Conservation (phyloP, 2,113 vertebrate genomes). For the Phodopus roborovskii region DNA sequence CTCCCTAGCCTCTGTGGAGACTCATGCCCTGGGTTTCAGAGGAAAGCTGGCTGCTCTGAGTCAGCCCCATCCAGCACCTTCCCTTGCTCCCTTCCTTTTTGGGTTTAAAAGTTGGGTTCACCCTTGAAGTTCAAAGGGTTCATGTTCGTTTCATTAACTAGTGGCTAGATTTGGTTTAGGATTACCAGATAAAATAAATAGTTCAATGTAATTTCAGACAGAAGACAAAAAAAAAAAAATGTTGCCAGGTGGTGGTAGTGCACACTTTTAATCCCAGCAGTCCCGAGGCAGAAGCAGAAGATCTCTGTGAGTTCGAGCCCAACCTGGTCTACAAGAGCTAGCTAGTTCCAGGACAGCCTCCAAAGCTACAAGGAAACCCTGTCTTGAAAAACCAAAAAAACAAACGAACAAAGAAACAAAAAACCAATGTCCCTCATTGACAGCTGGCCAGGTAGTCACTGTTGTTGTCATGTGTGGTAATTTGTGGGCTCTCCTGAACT, state of each 20-base stretch:
- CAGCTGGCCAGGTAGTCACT: neutral
- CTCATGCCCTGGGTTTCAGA: neutral
- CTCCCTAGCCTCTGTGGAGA: neutral
- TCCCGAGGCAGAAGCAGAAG: too few relatives aligned
- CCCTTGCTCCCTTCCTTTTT: neutral
- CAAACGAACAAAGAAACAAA: neutral
- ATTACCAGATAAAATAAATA: conserved; percentile 28
- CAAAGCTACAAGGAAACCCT: too few relatives aligned
- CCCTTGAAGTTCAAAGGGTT: conserved; percentile 7
- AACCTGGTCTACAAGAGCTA: too few relatives aligned
- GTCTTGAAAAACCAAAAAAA: too few relatives aligned
- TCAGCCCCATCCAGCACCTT: neutral
- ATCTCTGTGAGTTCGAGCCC: too few relatives aligned
- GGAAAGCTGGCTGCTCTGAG: neutral
- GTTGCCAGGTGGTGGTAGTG: too few relatives aligned
- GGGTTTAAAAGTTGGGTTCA: neutral
- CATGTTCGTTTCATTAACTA: neutral
- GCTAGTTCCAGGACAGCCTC: too few relatives aligned
- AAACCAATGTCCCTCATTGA: neutral
- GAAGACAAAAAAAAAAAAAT: neutral
- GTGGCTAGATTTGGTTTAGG: neutral
- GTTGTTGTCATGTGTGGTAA: neutral
- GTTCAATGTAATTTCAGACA: neutral
- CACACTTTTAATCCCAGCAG: too few relatives aligned
- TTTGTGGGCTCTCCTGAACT: neutral